Conservation (phyloP, 2,797 vertebrate genomes). For the Enoplosus armatus region DNA sequence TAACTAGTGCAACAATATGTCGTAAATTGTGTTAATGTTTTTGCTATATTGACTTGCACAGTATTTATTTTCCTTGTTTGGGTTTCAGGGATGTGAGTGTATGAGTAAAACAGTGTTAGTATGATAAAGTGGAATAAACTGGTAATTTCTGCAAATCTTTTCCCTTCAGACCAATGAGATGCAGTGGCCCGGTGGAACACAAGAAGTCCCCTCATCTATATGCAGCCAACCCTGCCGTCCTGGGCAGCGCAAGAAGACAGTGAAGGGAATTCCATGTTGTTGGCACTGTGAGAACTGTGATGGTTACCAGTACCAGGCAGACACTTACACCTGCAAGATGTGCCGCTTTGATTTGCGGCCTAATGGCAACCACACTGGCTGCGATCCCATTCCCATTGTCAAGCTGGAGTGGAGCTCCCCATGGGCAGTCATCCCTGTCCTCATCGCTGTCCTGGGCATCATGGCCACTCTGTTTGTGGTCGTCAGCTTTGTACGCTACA, state of each 20-base stretch:
- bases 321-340: conserved; percentile 94
- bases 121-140: neutral
- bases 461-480: conserved; percentile 94
- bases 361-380: conserved; percentile 93
- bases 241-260: conserved; percentile 93
- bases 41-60: neutral
- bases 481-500: conserved; percentile 94
- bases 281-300: conserved; percentile 98
- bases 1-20: conserved; percentile 35
- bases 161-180: conserved; percentile 87
- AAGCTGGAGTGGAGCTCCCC: conserved; percentile 96
- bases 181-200: conserved; percentile 90
- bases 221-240: conserved; percentile 95
- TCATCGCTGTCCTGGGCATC: conserved; percentile 93
- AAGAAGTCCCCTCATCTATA: conserved; percentile 90
- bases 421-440: conserved; percentile 94
- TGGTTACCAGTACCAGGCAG: conserved; percentile 95
- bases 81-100: neutral
- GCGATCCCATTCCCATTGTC: conserved; percentile 93
- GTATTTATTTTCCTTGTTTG: conserved; percentile 1
- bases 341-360: conserved; percentile 94
- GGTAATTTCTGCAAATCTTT: neutral
- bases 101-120: neutral
- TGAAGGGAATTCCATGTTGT: conserved; percentile 96
- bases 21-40: conserved; percentile 19